Evolutionary conservation across 2,888 invertebrate species (phyloP), one percentile per base, ranked within the genome.

Genomic region (Eupithecia dodoneata): DNA sequence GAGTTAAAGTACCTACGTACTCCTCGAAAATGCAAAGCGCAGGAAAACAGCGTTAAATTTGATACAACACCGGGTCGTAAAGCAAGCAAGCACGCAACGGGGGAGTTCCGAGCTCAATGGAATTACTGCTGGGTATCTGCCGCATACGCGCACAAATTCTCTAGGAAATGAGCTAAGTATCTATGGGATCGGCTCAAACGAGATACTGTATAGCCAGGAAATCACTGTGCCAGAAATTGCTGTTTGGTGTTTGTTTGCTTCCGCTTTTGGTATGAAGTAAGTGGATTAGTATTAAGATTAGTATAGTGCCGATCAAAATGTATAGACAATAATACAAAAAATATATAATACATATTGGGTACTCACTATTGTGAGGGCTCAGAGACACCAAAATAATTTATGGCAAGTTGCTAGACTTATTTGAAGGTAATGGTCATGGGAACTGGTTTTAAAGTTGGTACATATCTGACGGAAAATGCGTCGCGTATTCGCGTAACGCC

Each of bases 31-130:
- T 78, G 76, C 52, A 76, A 79, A 78, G 72, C 76, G 63, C 63
- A 76, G 70, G 74, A 71, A 76, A 78, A 75, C 73, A 75, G 73
- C 44, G 63, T 74, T 78, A 73, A 78, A 78, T 75, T 72, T 75
- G 71, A 75, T 69, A 76, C 70, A 70, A 41, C 66, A 47, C 72
- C 72, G 74, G 70, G 74, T n/a, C 44, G 77, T 59, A 67, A 72
- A 74, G 74, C 74, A 74, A 74, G 75, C 66, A 71, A 63, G 75
- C 75, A 78, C 73, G 76, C 75, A 76, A 75, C 71, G 71, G 71
- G 55, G 52, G 71, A 75, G 73, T 75, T 65, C 73, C 49, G 47
- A 75, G 70, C 78, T 71, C 63, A 65, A 45, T 76, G 78, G 76
- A 76, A 74, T 76, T 76, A 78, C 76, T 65, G 72, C 41, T 63